Conservation (phyloP, 2,113 vertebrate genomes). For the Forbesichthys papilliferus region DNA sequence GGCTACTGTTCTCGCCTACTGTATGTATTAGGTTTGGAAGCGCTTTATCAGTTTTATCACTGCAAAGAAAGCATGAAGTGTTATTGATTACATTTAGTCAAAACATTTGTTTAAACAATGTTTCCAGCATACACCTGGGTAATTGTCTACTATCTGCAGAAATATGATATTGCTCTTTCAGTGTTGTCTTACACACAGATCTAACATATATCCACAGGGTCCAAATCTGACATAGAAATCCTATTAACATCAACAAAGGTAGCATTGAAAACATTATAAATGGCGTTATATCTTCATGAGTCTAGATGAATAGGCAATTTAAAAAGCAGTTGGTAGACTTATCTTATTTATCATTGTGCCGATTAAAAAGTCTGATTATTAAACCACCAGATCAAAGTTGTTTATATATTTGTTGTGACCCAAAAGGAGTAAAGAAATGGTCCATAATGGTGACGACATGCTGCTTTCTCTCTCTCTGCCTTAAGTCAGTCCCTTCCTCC, state of each 20-base stretch:
- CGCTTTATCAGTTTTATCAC: too few relatives aligned
- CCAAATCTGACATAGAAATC: conserved; percentile 27
- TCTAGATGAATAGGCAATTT: conserved; percentile 73
- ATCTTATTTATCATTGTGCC: conserved; percentile 65
- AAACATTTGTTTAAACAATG: too few relatives aligned
- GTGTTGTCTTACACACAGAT: conserved; percentile 26
- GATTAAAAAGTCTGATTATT: conserved; percentile 67
- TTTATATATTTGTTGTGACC: conserved; percentile 45
- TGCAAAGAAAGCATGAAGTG: too few relatives aligned
- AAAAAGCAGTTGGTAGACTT: conserved; percentile 67
- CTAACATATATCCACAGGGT: conserved; percentile 6
- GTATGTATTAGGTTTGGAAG: not conserved
- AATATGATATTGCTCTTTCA: not conserved
- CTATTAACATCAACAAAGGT: conserved; percentile 29
- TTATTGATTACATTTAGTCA: too few relatives aligned
- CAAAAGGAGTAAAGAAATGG: conserved; percentile 39
- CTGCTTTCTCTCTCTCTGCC: not conserved
- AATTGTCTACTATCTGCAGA: conserved; percentile 16
- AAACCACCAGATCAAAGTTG: conserved; percentile 45
- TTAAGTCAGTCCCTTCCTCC: too few relatives aligned
- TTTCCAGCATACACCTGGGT: not conserved
- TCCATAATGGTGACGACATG: conserved; percentile 42
- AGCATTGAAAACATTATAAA: conserved; percentile 35
- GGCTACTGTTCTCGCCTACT: not conserved
- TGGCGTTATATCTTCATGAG: conserved; percentile 50